A percentile compares a stretch with the other conserved stretches of the same genome.
Conservation (phyloP, 2,113 vertebrate genomes). For the Pterocles gutturalis region DNA sequence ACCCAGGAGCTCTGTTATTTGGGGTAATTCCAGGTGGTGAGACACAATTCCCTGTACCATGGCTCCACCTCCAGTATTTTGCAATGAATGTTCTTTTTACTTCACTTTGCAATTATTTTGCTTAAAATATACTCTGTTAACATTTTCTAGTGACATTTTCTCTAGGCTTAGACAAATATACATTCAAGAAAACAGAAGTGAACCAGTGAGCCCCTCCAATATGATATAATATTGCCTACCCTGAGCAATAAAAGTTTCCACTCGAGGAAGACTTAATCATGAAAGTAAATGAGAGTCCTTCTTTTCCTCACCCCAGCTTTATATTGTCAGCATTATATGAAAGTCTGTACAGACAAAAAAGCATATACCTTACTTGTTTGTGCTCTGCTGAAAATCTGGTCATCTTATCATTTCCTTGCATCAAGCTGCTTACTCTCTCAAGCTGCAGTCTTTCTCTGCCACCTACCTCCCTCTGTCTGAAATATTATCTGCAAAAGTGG, state of each 20-base stretch:
- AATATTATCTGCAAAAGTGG: not conserved
- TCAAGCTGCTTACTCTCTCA: not conserved
- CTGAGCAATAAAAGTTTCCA: not conserved
- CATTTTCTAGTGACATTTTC: not conserved
- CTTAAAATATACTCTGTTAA: not conserved
- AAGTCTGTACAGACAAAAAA: not conserved
- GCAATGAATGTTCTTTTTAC: slow-evolving; percentile 15
- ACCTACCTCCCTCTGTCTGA: slow-evolving; percentile 48
- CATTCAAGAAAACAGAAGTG: not conserved
- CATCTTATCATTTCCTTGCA: not conserved
- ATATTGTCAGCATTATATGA: not conserved
- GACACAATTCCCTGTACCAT: slow-evolving; percentile 48
- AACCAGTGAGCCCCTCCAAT: not conserved
- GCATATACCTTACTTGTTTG: not conserved
- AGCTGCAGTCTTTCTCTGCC: slow-evolving; percentile 59
- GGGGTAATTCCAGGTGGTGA: not conserved
- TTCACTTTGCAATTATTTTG: not conserved
- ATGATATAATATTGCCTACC: not conserved
- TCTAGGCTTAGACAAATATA: not conserved
- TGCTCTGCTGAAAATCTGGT: not conserved
- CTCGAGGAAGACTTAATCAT: not conserved
- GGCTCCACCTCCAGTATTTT: slow-evolving; percentile 66
- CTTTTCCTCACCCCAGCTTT: not conserved
- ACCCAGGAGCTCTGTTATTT: not conserved
- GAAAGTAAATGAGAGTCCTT: not conserved